Conservation (phyloP, 2,797 vertebrate species). For the Melanotaenia parkinsoni region DNA sequence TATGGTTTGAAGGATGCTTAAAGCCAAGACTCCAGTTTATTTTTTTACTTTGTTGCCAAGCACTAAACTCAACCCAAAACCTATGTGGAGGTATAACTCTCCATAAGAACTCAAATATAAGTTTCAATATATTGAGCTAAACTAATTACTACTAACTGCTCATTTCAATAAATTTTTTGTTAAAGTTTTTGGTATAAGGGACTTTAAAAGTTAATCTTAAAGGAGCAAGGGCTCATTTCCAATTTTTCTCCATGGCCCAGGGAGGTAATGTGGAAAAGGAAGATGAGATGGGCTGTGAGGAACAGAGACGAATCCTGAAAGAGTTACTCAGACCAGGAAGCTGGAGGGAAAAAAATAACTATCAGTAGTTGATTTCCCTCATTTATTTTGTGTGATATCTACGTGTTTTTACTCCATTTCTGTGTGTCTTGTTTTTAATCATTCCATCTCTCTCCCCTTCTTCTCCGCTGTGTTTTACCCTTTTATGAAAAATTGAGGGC, state of each 20-base stretch:
- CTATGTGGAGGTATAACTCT: not conserved
- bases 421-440: constrained; percentile 8
- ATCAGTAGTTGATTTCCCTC: constrained; percentile 5
- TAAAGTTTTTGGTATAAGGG: constrained; percentile 10
- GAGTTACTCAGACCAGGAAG: constrained; percentile 41
- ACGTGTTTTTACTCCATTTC: not conserved
- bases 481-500: constrained; percentile 60
- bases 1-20: too few relatives aligned
- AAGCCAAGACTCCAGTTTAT: too few relatives aligned
- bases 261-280: constrained; percentile 47
- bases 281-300: constrained; percentile 33
- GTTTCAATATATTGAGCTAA: not conserved
- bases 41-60: too few relatives aligned
- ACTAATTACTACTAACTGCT: not conserved
- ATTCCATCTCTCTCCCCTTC: not conserved
- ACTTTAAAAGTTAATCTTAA: constrained; percentile 39
- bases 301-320: constrained; percentile 40
- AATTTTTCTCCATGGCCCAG: constrained; percentile 39
- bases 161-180: not conserved
- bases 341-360: not conserved
- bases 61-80: too few relatives aligned
- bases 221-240: constrained; percentile 37
- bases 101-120: not conserved
- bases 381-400: not conserved
- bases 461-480: constrained; percentile 14